A percentile compares a stretch with the other conserved stretches of the same genome.
These are phyloP conservation scores for Macrotus californicus DNA, from an alignment of 2,113 vertebrate species.

Conservation along the genomic window DNA sequence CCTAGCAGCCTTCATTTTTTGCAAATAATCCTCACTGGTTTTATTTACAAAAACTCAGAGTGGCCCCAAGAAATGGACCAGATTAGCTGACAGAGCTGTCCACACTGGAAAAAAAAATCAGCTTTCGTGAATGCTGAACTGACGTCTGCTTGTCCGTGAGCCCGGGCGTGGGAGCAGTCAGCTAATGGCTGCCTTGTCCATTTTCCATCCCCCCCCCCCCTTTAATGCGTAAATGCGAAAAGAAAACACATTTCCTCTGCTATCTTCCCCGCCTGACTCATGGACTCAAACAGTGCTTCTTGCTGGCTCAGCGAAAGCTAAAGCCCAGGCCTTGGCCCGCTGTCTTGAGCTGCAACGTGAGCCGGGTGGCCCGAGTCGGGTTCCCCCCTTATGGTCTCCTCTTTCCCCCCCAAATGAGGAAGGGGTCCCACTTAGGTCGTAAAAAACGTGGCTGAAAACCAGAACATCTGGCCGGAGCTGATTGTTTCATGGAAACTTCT, in stretches of 20 bases:
- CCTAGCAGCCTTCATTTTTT: background rate
- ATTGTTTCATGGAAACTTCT: background rate
- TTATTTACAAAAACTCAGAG: background rate
- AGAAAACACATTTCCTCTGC: background rate
- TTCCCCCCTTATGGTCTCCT: background rate
- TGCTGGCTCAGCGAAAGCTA: background rate
- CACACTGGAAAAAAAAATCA: background rate
- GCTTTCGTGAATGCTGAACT: background rate
- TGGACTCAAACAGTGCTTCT: rapidly evolving
- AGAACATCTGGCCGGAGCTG: constrained; percentile 17
- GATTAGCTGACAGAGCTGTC: background rate
- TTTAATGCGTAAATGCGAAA: background rate
- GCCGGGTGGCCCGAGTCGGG: background rate
- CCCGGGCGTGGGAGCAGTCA: background rate
- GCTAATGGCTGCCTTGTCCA: background rate
- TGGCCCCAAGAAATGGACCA: background rate
- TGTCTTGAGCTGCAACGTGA: rapidly evolving
- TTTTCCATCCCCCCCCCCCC: background rate
- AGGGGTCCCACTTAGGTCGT: constrained; percentile 16
- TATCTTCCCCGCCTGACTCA: background rate
- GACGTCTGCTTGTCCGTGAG: background rate
- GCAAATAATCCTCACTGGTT: background rate
- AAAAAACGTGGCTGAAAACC: background rate
- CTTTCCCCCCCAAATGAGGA: background rate
- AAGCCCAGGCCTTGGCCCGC: background rate